Percentiles rank a stretch among this genome's conserved stretches.
These are phyloP conservation scores for Mimachlamys varia DNA, from an alignment of 2,888 invertebrate genomes.

Conservation along the genomic window DNA sequence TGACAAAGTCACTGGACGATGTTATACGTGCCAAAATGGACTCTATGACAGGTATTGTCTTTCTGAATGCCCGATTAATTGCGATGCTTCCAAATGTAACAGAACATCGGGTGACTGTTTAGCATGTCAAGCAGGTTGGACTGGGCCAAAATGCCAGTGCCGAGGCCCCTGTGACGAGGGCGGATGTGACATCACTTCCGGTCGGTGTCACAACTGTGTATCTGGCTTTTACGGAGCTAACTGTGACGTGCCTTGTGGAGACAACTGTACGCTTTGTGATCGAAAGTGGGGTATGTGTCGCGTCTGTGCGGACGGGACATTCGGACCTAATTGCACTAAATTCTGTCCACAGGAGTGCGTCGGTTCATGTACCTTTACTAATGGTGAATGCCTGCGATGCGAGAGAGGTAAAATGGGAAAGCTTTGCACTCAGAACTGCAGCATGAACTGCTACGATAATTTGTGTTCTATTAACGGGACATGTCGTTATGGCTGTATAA, in stretches of 20 bases:
- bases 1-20: conserved; percentile 9
- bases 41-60: background rate
- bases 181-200: background rate
- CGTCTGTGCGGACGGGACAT: background rate
- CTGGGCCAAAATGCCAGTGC: background rate
- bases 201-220: background rate
- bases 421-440: background rate
- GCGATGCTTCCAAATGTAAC: background rate
- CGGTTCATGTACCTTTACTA: background rate
- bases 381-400: background rate
- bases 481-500: background rate
- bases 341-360: conserved; percentile 3
- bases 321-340: background rate
- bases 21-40: background rate
- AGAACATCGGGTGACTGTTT: background rate
- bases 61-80: background rate
- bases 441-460: background rate
- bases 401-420: conserved; percentile 24
- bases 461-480: background rate
- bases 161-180: background rate
- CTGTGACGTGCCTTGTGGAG: background rate
- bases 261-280: conserved; percentile 17
- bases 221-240: background rate
- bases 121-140: background rate
- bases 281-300: background rate